Evolutionary conservation across 2,113 vertebrate genomes (phyloP), one percentile per base, ranked within the genome.

Genomic region (Callopanchax toddi): DNA sequence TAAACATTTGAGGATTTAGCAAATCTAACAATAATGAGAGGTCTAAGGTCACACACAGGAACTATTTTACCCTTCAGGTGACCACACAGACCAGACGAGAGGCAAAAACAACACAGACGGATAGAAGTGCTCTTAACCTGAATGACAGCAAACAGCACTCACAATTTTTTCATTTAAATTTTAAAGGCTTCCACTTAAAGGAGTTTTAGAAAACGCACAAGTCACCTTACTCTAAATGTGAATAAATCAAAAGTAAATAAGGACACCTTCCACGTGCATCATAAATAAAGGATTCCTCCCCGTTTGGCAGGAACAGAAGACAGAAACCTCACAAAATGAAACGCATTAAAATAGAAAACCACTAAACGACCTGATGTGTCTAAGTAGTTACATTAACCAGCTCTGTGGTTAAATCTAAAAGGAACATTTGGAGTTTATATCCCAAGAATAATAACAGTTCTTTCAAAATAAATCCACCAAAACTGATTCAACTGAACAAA

Each of bases 141-240:
- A 78, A 53, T 12, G 34, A 71, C 76, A 65, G 48, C 53, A 62
- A 83, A 74, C 26, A 65, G 36, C 52, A 76, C 78, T 80, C 40
- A 45, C n/a, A 63, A 43, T 67, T 34, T 54, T 21, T 40, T 64
- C 45, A 57, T 43, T 80, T 78, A 71, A 81, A 74, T 52, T 79
- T 79, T 79, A 13, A 79, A 70, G 60, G 8, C 17, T 53, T 40
- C 50, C 11, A 43, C 45, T 29, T 22, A 26, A 46, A 62, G 21
- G 61, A 55, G 48, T 66, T 73, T 78, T 79, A n/a, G 45, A 68
- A 75, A 84, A 79, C 63, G 36, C 54, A 70, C n/a, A 23, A 71
- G 25, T 18, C 39, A 22, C 10, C 43, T 11, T 44, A 29, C 63
- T 64, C 50, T 20, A 43, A 67, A 79, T 11, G 48, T 66, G 60